phyloP scores from a whole-genome alignment of 2,797 vertebrate species.

The Euphonia xanthogaster region DNA sequence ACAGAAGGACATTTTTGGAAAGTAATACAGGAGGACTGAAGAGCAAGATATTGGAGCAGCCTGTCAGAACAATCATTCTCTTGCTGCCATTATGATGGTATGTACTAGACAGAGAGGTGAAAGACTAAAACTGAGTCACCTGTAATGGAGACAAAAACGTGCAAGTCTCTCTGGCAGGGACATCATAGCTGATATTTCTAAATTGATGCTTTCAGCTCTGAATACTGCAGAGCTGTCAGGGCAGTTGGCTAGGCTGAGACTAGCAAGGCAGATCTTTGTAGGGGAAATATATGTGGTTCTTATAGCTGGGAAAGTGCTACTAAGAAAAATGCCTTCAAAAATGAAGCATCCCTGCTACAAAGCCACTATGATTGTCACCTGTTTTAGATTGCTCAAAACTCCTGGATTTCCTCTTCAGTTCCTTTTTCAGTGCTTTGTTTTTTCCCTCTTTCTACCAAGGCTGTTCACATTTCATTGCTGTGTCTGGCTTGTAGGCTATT shows the following conservation, averaged over 20 bases:
- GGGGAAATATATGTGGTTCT: not conserved
- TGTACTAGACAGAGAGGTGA: not conserved
- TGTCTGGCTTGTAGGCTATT: not conserved
- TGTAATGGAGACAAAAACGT: not conserved
- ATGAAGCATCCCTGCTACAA: not conserved
- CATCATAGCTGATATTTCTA: not conserved
- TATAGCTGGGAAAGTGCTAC: not conserved
- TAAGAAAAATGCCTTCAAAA: not conserved
- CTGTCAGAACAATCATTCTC: not conserved
- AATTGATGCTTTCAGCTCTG: not conserved
- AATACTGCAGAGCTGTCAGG: not conserved
- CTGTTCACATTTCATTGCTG: slow-evolving; percentile 1
- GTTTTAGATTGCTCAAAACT: not conserved
- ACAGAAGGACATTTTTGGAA: not conserved
- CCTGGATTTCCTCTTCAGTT: not conserved
- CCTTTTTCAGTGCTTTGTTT: not conserved
- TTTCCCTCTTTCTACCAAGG: not conserved
- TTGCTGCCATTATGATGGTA: not conserved
- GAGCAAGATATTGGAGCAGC: not conserved
- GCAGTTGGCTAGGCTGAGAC: not conserved
- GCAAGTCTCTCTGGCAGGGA: not conserved
- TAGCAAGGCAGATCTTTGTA: not conserved
- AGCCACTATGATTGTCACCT: not conserved
- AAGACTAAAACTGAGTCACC: not conserved
- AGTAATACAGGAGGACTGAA: not conserved